Conservation (phyloP, 2,888 invertebrate species). For the Reticulitermes lucifugus region DNA sequence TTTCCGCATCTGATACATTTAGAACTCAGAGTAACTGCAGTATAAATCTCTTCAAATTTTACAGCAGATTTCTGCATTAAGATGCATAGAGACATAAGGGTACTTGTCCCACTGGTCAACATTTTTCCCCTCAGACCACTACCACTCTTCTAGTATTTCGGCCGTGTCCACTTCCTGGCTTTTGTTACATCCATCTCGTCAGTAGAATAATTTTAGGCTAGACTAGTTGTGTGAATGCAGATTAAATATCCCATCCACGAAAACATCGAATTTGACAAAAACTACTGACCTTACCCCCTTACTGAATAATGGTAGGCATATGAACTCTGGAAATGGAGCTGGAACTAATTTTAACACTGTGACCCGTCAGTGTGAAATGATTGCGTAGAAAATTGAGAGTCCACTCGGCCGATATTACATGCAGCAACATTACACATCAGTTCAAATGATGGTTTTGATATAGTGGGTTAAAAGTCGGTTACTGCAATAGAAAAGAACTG, state of each 20-base stretch:
- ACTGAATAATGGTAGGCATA: not conserved
- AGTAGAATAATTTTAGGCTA: not conserved
- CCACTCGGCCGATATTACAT: not conserved
- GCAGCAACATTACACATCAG: not conserved
- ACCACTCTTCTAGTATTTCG: not conserved
- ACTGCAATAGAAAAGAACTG: not conserved
- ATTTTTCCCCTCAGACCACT: not conserved
- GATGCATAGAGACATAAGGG: no score
- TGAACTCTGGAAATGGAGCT: not conserved
- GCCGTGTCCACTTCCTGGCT: not conserved
- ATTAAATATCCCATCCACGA: not conserved
- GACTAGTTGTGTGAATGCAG: not conserved
- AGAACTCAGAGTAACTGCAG: no score
- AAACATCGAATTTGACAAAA: not conserved
- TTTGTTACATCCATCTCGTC: not conserved
- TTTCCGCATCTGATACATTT: no score
- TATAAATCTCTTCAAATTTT: no score
- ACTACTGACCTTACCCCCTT: no score
- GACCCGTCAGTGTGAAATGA: not conserved
- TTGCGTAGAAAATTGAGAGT: not conserved
- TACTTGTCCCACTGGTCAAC: not conserved
- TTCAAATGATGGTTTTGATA: not conserved
- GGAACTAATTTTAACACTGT: not conserved
- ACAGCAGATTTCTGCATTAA: no score
- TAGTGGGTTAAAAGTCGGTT: not conserved